These are phyloP conservation scores for Erpobdella octoculata DNA, from an alignment of 2,888 invertebrate genomes.

Conservation along the genomic window DNA sequence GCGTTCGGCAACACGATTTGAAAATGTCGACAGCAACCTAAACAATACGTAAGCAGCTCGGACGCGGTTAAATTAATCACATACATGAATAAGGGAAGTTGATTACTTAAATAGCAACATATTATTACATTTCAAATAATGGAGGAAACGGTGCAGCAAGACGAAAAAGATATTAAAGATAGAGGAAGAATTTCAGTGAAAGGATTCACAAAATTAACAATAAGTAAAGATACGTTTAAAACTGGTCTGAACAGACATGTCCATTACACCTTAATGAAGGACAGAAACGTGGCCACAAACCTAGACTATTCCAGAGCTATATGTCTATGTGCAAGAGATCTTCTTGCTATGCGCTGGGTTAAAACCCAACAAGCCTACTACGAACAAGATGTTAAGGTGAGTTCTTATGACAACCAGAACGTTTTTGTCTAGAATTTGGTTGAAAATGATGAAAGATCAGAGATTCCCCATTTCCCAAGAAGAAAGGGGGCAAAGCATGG, in stretches of 20 bases:
- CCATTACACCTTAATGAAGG: constrained; percentile 96
- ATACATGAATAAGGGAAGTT: too few relatives aligned
- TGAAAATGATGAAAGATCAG: too few relatives aligned
- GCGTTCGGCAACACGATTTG: too few relatives aligned
- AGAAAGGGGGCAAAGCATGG: too few relatives aligned
- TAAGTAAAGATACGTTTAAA: constrained; percentile 56
- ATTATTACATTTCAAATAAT: too few relatives aligned
- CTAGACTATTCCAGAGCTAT: constrained; percentile 95
- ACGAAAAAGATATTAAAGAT: neutral
- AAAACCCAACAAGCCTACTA: constrained; percentile 97
- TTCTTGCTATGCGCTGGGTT: constrained; percentile 96
- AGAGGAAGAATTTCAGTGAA: neutral
- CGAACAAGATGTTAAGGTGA: constrained; percentile 96
- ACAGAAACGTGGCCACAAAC: constrained; percentile 92
- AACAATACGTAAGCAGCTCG: too few relatives aligned
- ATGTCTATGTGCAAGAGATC: constrained; percentile 94
- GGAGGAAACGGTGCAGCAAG: neutral
- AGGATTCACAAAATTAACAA: neutral
- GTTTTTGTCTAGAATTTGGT: too few relatives aligned
- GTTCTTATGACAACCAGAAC: too few relatives aligned
- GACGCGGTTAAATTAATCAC: too few relatives aligned
- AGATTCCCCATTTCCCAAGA: too few relatives aligned
- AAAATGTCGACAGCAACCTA: too few relatives aligned
- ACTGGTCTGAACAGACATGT: constrained; percentile 96
- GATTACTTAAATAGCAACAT: too few relatives aligned